phyloP scores from a whole-genome alignment of 1,140 invertebrate genomes.

The Euura saliciscinereae region DNA sequence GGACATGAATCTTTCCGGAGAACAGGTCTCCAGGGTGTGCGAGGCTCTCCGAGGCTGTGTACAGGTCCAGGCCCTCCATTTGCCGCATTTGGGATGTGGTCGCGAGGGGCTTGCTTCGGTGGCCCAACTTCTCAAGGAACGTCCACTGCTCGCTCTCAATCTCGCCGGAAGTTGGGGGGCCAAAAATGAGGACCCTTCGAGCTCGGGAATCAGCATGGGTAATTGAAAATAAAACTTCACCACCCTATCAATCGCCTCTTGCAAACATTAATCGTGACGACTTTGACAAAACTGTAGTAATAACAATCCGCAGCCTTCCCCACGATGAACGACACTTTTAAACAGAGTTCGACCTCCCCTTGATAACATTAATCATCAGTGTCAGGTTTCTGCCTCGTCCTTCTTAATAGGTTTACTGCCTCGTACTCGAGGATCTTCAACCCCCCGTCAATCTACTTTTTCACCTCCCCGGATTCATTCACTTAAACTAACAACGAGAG shows the following conservation, averaged over 20 bases:
- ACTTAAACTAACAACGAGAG: not conserved
- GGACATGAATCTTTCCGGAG: slow-evolving; percentile 61
- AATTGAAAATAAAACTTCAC: slow-evolving; percentile 29
- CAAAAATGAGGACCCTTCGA: slow-evolving; percentile 59
- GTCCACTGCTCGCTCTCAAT: slow-evolving; percentile 61
- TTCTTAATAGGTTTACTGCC: not conserved
- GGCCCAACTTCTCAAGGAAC: slow-evolving; percentile 53
- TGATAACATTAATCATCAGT: not conserved
- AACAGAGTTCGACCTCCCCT: not conserved
- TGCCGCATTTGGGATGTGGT: slow-evolving; percentile 65
- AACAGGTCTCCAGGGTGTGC: slow-evolving; percentile 61
- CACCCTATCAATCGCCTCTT: not conserved
- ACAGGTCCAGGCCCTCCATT: slow-evolving; percentile 60
- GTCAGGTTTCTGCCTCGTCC: not conserved
- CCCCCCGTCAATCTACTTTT: not conserved
- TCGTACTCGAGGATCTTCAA: not conserved
- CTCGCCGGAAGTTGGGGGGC: slow-evolving; percentile 61
- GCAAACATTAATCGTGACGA: too few relatives aligned
- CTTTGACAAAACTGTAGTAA: too few relatives aligned
- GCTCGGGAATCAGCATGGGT: slow-evolving; percentile 60
- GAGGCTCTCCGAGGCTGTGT: slow-evolving; percentile 54
- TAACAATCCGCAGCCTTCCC: too few relatives aligned
- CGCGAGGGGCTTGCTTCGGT: slow-evolving; percentile 60
- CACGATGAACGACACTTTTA: not conserved
- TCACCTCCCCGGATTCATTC: not conserved